phyloP scores from a whole-genome alignment of 2,113 vertebrate genomes.

The Tenrec ecaudatus region DNA sequence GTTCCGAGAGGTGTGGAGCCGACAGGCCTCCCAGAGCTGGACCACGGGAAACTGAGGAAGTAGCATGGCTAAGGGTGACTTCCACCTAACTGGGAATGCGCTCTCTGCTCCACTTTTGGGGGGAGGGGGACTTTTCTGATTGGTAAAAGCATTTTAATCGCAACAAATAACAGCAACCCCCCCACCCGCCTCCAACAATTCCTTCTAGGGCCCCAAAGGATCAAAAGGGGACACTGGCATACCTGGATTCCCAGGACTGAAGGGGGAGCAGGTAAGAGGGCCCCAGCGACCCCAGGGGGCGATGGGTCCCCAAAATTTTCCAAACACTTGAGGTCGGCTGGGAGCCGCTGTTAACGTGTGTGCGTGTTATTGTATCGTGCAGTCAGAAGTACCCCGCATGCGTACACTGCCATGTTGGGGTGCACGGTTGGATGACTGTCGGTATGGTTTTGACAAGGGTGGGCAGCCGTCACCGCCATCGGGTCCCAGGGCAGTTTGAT shows the following conservation, averaged over 20 bases:
- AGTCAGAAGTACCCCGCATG: not conserved
- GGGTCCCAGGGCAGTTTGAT: constrained; percentile 2
- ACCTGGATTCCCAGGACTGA: constrained; percentile 89
- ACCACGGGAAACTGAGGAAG: not conserved
- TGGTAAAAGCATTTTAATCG: constrained; percentile 2
- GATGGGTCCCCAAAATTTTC: not conserved
- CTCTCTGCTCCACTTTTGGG: not conserved
- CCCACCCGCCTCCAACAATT: not conserved
- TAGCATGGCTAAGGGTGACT: not conserved
- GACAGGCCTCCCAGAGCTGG: not conserved
- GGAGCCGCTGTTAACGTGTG: not conserved
- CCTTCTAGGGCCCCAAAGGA: constrained; percentile 90
- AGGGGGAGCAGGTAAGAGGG: constrained; percentile 85
- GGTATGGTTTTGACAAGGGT: not conserved
- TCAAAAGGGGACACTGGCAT: constrained; percentile 92
- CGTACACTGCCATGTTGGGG: not conserved
- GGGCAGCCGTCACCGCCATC: not conserved
- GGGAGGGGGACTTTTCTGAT: not conserved
- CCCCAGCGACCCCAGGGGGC: not conserved
- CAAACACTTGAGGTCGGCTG: not conserved
- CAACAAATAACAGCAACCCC: not conserved
- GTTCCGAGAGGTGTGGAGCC: not conserved
- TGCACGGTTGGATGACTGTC: not conserved
- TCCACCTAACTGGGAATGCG: not conserved
- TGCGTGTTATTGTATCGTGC: not conserved